These are phyloP conservation scores for Capitulum mitella DNA, from an alignment of 2,888 invertebrate species.

Conservation along the genomic window DNA sequence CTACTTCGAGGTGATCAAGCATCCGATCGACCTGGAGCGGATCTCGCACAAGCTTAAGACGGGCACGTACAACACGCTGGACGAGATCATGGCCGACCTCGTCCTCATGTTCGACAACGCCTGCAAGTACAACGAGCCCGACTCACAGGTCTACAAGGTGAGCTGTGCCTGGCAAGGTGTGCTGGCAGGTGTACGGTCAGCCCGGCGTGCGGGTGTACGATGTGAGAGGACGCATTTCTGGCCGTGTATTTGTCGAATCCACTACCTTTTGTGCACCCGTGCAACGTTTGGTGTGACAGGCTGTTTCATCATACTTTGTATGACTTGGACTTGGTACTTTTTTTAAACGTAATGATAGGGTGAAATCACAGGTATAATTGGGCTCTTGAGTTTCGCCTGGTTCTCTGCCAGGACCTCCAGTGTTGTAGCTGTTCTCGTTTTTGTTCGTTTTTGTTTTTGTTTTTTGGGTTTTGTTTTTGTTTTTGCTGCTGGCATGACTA, in stretches of 20 bases:
- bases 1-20: conserved; percentile 94
- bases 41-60: conserved; percentile 79
- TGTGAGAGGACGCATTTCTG: no score
- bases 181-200: not conserved
- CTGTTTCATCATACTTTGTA: no score
- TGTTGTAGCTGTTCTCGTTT: not conserved
- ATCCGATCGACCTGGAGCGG: conserved; percentile 92
- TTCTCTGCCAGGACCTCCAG: no score
- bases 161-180: conserved; percentile 30
- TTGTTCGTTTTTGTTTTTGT: not conserved
- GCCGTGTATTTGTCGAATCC: no score
- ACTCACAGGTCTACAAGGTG: conserved; percentile 89
- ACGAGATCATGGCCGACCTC: conserved; percentile 81
- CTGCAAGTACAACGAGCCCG: conserved; percentile 94
- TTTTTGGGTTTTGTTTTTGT: not conserved
- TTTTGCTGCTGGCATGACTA: no score
- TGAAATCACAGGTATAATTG: no score
- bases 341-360: no score
- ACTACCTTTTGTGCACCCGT: no score
- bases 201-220: not conserved
- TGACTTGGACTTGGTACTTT: no score
- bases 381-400: no score
- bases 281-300: no score
- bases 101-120: conserved; percentile 93
- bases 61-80: conserved; percentile 65